phyloP scores from a whole-genome alignment of 2,888 invertebrate genomes.

The Rhamnusium bicolor region DNA sequence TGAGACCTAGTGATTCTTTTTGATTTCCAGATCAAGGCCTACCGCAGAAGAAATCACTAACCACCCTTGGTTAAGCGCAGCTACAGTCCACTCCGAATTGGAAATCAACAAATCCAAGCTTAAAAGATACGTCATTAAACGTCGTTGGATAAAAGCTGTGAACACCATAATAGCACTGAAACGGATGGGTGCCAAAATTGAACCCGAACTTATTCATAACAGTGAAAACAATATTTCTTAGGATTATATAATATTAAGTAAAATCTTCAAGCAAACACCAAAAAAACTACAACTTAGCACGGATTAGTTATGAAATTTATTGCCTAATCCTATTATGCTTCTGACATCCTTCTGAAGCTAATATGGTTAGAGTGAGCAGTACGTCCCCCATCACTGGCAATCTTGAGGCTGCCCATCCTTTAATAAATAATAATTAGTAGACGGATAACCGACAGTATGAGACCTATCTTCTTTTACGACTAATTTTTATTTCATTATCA shows the following conservation, averaged over 20 bases:
- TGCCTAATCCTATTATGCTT: too few relatives aligned
- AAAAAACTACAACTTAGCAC: background rate
- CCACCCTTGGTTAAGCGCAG: slow-evolving; percentile 85
- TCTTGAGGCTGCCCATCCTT: too few relatives aligned
- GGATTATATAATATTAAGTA: background rate
- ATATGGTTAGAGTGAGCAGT: too few relatives aligned
- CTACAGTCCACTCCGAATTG: slow-evolving; percentile 77
- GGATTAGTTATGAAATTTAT: too few relatives aligned
- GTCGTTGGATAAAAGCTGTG: slow-evolving; percentile 92
- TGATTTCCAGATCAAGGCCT: slow-evolving; percentile 79
- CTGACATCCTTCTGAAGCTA: too few relatives aligned
- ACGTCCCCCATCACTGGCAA: too few relatives aligned
- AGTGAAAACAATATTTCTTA: slow-evolving; percentile 25
- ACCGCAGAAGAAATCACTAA: slow-evolving; percentile 80
- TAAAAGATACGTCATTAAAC: slow-evolving; percentile 90
- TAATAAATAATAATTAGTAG: too few relatives aligned
- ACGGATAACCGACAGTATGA: too few relatives aligned
- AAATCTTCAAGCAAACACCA: slow-evolving; percentile 7
- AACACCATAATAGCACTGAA: slow-evolving; percentile 89
- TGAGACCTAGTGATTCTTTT: background rate
- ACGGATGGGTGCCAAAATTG: slow-evolving; percentile 89
- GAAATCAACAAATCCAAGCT: slow-evolving; percentile 85
- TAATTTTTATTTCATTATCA: too few relatives aligned
- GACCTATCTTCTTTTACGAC: too few relatives aligned
- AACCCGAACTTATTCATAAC: slow-evolving; percentile 69